phyloP scores from a whole-genome alignment of 2,113 vertebrate species.

The Sterrhoptilus dennistouni region DNA sequence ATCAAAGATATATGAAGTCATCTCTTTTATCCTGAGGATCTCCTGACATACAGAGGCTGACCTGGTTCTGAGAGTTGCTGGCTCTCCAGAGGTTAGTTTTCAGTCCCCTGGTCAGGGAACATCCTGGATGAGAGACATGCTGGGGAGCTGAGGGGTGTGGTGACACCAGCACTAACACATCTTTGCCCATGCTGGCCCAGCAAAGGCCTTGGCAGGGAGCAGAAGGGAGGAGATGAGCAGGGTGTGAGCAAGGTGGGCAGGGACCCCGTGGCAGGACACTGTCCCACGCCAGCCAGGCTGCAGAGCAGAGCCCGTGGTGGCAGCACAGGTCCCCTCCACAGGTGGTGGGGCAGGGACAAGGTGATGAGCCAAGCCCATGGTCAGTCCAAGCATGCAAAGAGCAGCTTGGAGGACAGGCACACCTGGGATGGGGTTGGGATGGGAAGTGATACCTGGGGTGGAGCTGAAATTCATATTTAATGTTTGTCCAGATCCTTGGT shows the following conservation, averaged over 20 bases:
- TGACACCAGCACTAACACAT: accelerated
- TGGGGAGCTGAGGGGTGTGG: accelerated
- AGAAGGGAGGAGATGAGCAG: accelerated
- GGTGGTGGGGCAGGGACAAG: background rate
- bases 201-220: background rate
- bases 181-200: accelerated
- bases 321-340: background rate
- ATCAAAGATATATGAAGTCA: background rate
- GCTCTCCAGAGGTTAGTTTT: background rate
- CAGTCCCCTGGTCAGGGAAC: background rate
- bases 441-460: background rate
- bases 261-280: accelerated
- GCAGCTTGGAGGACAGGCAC: background rate
- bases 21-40: background rate
- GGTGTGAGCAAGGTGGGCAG: background rate
- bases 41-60: background rate
- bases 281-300: background rate
- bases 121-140: background rate
- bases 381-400: background rate
- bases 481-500: background rate
- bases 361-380: background rate
- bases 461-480: background rate
- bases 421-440: background rate
- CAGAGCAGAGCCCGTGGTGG: background rate
- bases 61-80: background rate